Conservation (phyloP, 2,888 invertebrate genomes). For the Drosophila picticornis region DNA sequence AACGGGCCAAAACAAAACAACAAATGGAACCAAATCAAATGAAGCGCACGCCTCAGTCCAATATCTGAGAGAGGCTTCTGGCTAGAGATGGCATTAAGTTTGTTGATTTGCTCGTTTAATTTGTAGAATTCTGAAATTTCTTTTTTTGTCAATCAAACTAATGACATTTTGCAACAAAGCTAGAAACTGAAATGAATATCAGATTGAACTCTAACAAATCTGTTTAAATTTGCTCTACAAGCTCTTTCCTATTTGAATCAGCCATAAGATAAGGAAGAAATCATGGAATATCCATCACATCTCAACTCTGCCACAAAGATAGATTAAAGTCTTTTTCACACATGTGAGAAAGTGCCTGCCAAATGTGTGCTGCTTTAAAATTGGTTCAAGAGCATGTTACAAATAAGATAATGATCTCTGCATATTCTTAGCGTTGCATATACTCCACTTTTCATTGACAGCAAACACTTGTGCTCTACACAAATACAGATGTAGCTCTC, state of each 20-base stretch:
- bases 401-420: background rate
- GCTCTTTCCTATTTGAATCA: background rate
- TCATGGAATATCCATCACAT: background rate
- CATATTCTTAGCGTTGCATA: conserved; percentile 3
- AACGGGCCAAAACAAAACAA: conserved; percentile 57
- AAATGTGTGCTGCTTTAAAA: background rate
- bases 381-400: background rate
- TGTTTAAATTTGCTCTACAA: background rate
- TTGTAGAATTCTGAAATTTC: background rate
- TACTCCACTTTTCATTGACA: conserved; percentile 9
- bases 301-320: background rate
- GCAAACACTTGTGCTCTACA: conserved; percentile 20
- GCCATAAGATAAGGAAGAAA: background rate
- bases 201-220: background rate
- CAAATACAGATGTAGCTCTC: conserved; percentile 12
- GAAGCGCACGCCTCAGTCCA: conserved; percentile 37
- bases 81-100: conserved; percentile 55
- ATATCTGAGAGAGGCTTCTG: conserved; percentile 1
- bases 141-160: rapidly evolving
- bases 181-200: background rate
- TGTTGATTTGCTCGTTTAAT: background rate
- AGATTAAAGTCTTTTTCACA: background rate
- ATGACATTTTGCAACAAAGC: background rate
- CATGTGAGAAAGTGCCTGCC: background rate
- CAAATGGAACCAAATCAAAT: conserved; percentile 68